Percentiles rank a stretch among this genome's conserved stretches.
phyloP scores from a whole-genome alignment of 2,888 invertebrate genomes.

The Drymonia ruficornis region DNA sequence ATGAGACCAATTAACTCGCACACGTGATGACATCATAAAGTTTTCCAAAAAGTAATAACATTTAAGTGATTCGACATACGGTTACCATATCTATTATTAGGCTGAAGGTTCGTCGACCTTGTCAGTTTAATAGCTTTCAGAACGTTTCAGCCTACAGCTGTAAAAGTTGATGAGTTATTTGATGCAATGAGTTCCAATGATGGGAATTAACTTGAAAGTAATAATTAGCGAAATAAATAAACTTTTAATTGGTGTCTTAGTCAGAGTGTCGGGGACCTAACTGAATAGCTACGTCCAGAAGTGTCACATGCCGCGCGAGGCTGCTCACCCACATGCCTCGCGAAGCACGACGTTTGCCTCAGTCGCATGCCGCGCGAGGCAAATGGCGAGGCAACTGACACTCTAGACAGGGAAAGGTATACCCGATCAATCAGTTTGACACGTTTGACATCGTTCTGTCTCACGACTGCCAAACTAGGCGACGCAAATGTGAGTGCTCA shows the following conservation, averaged over 20 bases:
- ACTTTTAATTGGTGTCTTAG: neutral
- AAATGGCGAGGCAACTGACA: too few species aligned
- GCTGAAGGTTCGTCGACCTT: conserved; percentile 20
- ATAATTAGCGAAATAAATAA: neutral
- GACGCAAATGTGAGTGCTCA: too few species aligned
- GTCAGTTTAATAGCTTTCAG: conserved; percentile 15
- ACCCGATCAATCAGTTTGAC: too few species aligned
- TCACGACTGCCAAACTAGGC: too few species aligned
- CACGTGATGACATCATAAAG: neutral
- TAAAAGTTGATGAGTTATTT: conserved; percentile 27
- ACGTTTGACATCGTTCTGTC: too few species aligned
- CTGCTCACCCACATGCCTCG: too few species aligned
- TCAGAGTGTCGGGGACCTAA: neutral
- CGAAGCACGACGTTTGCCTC: too few species aligned
- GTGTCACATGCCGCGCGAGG: too few species aligned
- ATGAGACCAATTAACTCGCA: neutral
- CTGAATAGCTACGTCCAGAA: too few species aligned
- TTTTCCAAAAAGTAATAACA: conserved; percentile 1
- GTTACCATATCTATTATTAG: conserved; percentile 18
- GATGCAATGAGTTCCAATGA: conserved; percentile 16
- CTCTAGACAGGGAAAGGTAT: too few species aligned
- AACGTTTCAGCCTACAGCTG: conserved; percentile 12
- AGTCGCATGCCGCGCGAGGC: too few species aligned
- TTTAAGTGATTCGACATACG: conserved; percentile 28
- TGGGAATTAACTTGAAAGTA: conserved; percentile 2